Evolutionary conservation across 2,113 vertebrate genomes (phyloP).

Genomic region (Elephantulus edwardii): DNA sequence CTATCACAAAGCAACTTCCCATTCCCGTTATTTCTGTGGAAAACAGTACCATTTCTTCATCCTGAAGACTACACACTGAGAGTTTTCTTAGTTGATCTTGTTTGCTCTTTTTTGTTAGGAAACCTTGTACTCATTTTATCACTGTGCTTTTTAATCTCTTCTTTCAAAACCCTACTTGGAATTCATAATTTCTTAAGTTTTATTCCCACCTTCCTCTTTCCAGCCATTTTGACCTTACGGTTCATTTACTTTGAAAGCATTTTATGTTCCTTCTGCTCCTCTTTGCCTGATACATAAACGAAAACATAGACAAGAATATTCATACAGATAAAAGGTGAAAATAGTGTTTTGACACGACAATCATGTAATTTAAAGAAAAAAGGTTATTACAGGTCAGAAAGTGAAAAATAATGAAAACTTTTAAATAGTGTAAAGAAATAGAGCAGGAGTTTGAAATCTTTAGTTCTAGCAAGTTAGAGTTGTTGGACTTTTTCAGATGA

Average conservation of each 20-base stretch:
- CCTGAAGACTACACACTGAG: background rate
- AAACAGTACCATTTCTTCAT: background rate
- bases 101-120: conserved; percentile 6
- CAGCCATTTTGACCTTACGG: background rate
- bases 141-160: conserved; percentile 9
- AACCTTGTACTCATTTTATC: background rate
- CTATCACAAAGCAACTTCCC: background rate
- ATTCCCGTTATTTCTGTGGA: background rate
- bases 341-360: background rate
- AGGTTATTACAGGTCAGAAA: background rate
- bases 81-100: background rate
- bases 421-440: background rate
- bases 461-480: too few relatives aligned
- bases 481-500: background rate
- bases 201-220: background rate
- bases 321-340: conserved; percentile 22
- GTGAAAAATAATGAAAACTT: conserved; percentile 6
- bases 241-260: conserved; percentile 9
- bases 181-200: conserved; percentile 22
- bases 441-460: background rate
- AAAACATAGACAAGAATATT: background rate
- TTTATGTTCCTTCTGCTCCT: background rate
- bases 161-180: conserved; percentile 34
- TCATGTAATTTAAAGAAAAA: background rate
- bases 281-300: background rate